phyloP scores from a whole-genome alignment of 2,113 vertebrate species.

The Fulica atra region DNA sequence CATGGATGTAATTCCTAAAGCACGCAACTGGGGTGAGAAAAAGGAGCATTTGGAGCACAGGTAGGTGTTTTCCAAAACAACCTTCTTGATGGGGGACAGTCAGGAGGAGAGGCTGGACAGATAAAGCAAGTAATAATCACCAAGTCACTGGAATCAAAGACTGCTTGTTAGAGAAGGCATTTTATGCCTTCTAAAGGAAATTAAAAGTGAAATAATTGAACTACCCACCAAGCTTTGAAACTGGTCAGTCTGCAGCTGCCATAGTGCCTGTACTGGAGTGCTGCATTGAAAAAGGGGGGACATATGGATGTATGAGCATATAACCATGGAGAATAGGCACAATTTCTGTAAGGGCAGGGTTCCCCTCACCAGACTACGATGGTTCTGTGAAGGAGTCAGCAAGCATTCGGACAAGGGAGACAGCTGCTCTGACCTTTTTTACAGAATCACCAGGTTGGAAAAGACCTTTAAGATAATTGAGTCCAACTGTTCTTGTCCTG shows the following conservation, averaged over 20 bases:
- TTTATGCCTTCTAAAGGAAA: not conserved
- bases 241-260: not conserved
- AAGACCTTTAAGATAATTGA: too few species aligned
- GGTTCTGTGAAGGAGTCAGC: not conserved
- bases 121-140: not conserved
- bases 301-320: not conserved
- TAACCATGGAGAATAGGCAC: not conserved
- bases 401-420: not conserved
- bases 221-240: not conserved
- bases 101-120: not conserved
- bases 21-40: not conserved
- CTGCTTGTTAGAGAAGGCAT: not conserved
- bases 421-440: not conserved
- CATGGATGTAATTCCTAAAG: not conserved
- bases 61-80: not conserved
- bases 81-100: not conserved
- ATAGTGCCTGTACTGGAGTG: not conserved
- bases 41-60: not conserved
- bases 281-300: not conserved
- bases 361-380: not conserved
- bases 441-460: too few species aligned
- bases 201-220: not conserved
- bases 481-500: too few species aligned
- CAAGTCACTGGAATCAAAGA: not conserved
- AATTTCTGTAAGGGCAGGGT: not conserved